These are phyloP conservation scores for Scaptodrosophila latifasciaeformis DNA, from an alignment of 2,888 invertebrate species.

Conservation along the genomic window DNA sequence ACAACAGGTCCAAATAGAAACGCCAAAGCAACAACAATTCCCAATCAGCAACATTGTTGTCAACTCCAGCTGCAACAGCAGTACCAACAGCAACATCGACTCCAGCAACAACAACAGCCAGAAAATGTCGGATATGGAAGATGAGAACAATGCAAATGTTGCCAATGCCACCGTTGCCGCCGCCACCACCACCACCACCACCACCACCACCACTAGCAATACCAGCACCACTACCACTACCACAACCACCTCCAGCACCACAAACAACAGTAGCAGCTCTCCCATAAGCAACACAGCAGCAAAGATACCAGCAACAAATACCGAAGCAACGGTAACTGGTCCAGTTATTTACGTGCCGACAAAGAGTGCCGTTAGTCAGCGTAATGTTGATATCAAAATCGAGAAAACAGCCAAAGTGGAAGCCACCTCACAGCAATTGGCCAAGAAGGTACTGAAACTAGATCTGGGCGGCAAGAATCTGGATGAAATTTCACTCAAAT, in stretches of 20 bases:
- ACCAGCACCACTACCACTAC: conserved; percentile 11
- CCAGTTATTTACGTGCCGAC: conserved; percentile 2
- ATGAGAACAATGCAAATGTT: conserved; percentile 28
- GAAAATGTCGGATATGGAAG: conserved; percentile 32
- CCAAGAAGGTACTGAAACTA: conserved; percentile 72
- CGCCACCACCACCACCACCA: conserved; percentile 13
- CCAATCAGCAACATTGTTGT: conserved; percentile 40
- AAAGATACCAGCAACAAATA: conserved; percentile 19
- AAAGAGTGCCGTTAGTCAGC: conserved; percentile 79
- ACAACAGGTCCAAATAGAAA: too few relatives aligned
- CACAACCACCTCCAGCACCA: conserved; percentile 8
- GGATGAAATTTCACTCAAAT: conserved; percentile 71
- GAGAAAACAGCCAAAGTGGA: conserved; percentile 72
- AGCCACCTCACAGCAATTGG: conserved; percentile 60
- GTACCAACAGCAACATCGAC: conserved; percentile 16
- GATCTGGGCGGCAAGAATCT: conserved; percentile 71
- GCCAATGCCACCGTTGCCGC: conserved; percentile 28
- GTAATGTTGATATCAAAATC: conserved; percentile 79
- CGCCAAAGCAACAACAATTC: conserved; percentile 29
- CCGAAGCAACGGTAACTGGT: conserved; percentile 9
- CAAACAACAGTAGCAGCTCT: conserved; percentile 21
- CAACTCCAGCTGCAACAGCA: conserved; percentile 19
- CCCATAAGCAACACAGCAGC: conserved; percentile 8
- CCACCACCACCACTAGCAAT: conserved; percentile 8
- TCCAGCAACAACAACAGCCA: conserved; percentile 20